Evolutionary conservation across 1,140 invertebrate genomes (phyloP), one percentile per base, ranked within the genome.

Genomic region (Heliconius melpomene): DNA sequence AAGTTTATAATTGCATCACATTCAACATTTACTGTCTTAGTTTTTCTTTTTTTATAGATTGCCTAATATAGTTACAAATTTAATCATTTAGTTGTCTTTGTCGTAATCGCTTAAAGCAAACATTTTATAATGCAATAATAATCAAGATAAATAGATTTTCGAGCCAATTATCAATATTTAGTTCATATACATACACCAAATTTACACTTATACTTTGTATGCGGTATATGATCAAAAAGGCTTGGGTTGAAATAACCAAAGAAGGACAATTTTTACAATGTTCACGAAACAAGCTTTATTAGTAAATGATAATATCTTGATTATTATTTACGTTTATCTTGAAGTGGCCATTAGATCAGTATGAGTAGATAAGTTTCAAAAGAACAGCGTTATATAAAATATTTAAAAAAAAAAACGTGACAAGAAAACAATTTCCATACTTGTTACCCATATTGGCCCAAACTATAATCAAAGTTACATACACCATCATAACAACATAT

Each of bases 401-500:
- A 36, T 36, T 36, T 36, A 7, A 36, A 36, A 36, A 36, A 36
- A 36, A 6, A 36, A 54, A 54, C 20, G 52, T 20, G 52, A 54
- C 18, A 54, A 18, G 52, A 8, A n/a, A 54, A 54, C 20, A n/a
- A 54, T 54, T 54, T 54, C 3, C 16, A 20, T 54, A n/a, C 3
- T 46, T 20, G 52, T 57, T 23, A n/a, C 2, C 7, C 8, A 57
- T 57, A 57, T 57, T 66, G 60, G 9, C 60, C 60, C 60, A 66
- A 66, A 66, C 23, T 66, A 66, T 18, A 29, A 26, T 29, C 26
- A 26, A 66, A 66, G 60, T 66, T 60, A 60, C 23, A 66, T 54
- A 77, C 40, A 72, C 18, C 50, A 71, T 54, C 7, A 54, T 36
- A 77, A 75, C 73, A 79, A 46, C 26, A 78, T 23, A 36, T 52